A percentile compares a stretch with the other conserved stretches of the same genome.
Conservation (phyloP, 2,888 invertebrate genomes). For the Diadegma fenestrale region DNA sequence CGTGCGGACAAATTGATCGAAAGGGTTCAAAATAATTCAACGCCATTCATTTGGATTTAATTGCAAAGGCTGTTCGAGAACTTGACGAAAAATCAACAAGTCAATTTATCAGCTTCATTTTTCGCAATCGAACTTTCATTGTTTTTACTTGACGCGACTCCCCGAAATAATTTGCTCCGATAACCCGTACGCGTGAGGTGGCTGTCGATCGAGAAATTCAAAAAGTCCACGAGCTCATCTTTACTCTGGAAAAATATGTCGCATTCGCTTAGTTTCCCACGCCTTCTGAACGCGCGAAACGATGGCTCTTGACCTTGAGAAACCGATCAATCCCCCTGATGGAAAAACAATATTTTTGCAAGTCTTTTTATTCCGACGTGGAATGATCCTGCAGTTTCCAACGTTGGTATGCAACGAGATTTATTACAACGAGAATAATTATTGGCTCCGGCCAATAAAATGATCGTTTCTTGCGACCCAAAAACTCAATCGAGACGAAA, state of each 20-base stretch:
- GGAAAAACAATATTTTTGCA: not conserved
- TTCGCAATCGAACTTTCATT: conserved; percentile 8
- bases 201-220: conserved; percentile 12
- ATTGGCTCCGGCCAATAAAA: too few species aligned
- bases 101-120: not conserved
- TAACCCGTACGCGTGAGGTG: conserved; percentile 35
- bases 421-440: too few species aligned
- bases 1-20: not conserved
- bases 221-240: conserved; percentile 8
- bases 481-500: too few species aligned
- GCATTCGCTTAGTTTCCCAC: not conserved
- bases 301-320: too few species aligned
- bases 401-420: too few species aligned
- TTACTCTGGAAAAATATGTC: not conserved
- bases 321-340: too few species aligned
- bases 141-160: conserved; percentile 4
- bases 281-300: too few species aligned
- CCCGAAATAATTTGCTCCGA: not conserved
- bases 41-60: too few species aligned
- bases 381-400: too few species aligned
- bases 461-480: too few species aligned
- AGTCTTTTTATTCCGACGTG: not conserved
- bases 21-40: not conserved
- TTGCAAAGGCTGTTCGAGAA: not conserved
- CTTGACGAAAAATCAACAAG: not conserved